Base-by-base conservation (phyloP, 2,888 invertebrate species). In the Sycophila texana region DNA sequence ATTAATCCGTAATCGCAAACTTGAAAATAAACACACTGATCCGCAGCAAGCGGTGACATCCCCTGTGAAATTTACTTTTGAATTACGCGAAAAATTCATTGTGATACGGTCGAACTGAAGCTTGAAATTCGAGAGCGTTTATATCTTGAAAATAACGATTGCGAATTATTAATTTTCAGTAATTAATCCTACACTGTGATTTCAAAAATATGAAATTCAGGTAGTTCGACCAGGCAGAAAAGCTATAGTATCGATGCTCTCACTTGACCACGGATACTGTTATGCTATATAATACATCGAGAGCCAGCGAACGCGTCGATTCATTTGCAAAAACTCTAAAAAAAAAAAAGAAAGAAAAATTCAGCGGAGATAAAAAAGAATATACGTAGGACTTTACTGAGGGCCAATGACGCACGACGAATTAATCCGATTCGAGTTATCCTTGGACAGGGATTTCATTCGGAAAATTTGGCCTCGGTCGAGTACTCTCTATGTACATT, bases 341-440 rank as follows among this genome's bases (percentile, higher is more conserved):
- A n/a, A 22, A 26, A 22, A 22, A n/a, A 60, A n/a, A 22, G n/a
- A 22, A 12, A 12, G 14, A 47, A 49, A 22, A 58, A 4, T 1
- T 5, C 7, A 13, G 1, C 26, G 49, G 20, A n/a, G 18, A 58
- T 58, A 18, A 58, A 58, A 20, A 20, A 58, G 26, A 20, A 20
- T 18, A 20, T 22, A 16, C 47, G 47, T 58, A 13, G 58, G 22
- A 71, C 49, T n/a, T n/a, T 12, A 10, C 26, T 14, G 67, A 67
- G 20, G 58, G 20, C 57, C 13, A 20, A 13, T 12, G 10, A 55
- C 13, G 22, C 18, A 47, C 58, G 26, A 51, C 22, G 26, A 74
- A 72, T 72, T 72, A 72, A 72, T 72, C 39, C 57, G 39, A 60
- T 72, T 72, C 26, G 49, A 57, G 30, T 4, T 58, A 18, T 66